Evolutionary conservation across 2,113 vertebrate species (phyloP).

Genomic region (Rhagologus leucostigma): DNA sequence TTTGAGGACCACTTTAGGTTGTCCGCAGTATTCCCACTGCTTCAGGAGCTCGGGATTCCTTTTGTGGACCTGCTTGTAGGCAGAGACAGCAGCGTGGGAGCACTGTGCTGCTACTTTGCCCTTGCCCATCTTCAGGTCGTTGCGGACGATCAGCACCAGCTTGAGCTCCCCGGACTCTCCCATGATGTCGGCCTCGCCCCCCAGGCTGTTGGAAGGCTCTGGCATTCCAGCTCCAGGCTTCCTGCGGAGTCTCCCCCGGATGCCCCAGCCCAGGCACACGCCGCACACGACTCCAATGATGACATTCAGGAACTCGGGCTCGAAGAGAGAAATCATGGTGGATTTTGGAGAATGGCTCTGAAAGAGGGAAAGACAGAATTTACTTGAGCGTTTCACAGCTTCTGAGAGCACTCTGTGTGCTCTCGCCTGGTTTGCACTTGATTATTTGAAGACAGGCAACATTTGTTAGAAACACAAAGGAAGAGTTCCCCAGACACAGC

Average conservation of each 20-base stretch:
- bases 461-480: background rate
- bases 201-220: rapidly evolving
- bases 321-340: slow-evolving; percentile 77
- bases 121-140: slow-evolving; percentile 95
- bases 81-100: slow-evolving; percentile 90
- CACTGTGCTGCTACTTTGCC: slow-evolving; percentile 96
- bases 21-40: slow-evolving; percentile 93
- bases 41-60: slow-evolving; percentile 86
- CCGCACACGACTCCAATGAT: slow-evolving; percentile 83
- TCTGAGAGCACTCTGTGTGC: background rate
- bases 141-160: slow-evolving; percentile 90
- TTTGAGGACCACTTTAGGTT: slow-evolving; percentile 94
- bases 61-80: slow-evolving; percentile 87
- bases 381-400: rapidly evolving
- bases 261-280: slow-evolving; percentile 85
- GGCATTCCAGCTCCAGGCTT: background rate
- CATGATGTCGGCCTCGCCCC: slow-evolving; percentile 74
- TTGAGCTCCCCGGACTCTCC: slow-evolving; percentile 91
- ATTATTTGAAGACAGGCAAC: background rate
- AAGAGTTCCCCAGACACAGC: background rate
- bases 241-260: slow-evolving; percentile 60
- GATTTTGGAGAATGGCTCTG: background rate
- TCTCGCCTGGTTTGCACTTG: background rate
- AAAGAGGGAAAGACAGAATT: background rate
- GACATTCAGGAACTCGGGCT: slow-evolving; percentile 70